Evolutionary conservation across 92 coral and sea anemone species (phyloP).

Genomic region (Metridium senile): DNA sequence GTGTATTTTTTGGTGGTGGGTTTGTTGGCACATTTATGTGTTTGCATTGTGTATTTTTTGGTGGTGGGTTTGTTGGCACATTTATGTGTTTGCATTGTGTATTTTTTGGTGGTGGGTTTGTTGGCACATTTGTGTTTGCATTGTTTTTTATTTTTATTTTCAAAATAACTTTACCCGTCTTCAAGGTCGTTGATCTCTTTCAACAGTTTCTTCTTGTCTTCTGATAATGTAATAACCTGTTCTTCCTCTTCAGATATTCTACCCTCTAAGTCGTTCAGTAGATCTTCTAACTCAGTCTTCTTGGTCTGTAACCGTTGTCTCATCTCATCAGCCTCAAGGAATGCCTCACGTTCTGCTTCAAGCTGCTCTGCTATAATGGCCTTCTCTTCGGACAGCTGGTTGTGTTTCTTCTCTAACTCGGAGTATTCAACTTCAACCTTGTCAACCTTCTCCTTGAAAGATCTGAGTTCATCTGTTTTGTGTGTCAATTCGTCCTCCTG

Average conservation of each 20-base stretch:
- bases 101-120: not conserved
- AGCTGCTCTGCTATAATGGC: constrained; percentile 84
- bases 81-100: too few species aligned
- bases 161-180: constrained; percentile 68
- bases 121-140: not conserved
- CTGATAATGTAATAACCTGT: constrained; percentile 70
- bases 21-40: too few species aligned
- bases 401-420: constrained; percentile 83
- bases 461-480: constrained; percentile 78
- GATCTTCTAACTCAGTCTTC: constrained; percentile 85
- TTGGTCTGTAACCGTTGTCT: constrained; percentile 83
- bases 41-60: too few species aligned
- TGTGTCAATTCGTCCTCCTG: constrained; percentile 92
- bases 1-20: too few species aligned
- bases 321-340: constrained; percentile 97
- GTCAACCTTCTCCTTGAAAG: constrained; percentile 78
- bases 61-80: too few species aligned
- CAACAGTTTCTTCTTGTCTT: constrained; percentile 90
- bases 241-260: constrained; percentile 97
- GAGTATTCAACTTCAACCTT: constrained; percentile 67
- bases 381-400: constrained; percentile 87
- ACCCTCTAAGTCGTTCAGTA: constrained; percentile 88
- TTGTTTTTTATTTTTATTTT: too few species aligned
- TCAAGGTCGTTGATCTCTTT: constrained; percentile 96
- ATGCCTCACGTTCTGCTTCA: constrained; percentile 87